Percentiles rank a stretch among this genome's conserved stretches.
Conservation (phyloP, 2,797 vertebrate genomes). For the Triplophysa yarkandensis region DNA sequence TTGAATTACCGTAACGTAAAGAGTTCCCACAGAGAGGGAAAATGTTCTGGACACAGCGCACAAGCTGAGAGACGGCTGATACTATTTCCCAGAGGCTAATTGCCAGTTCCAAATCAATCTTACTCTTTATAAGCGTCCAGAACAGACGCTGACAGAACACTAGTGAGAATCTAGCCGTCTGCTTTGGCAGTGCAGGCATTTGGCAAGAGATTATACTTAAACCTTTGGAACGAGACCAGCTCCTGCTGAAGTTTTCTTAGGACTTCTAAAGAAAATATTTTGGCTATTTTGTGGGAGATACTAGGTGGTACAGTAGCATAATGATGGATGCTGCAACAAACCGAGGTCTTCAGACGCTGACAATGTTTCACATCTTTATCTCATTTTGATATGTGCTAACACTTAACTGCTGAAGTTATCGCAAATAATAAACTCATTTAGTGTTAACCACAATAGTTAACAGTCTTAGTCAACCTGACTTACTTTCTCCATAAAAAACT, state of each 20-base stretch:
- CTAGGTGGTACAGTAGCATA: not conserved
- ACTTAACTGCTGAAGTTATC: not conserved
- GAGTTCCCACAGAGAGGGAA: slow-evolving; percentile 23
- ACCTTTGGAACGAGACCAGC: slow-evolving; percentile 5
- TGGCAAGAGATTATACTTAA: slow-evolving; percentile 27
- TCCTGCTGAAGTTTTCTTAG: not conserved
- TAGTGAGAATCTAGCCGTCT: slow-evolving; percentile 12
- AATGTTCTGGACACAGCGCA: slow-evolving; percentile 15
- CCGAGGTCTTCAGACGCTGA: not conserved
- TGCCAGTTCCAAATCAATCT: slow-evolving; percentile 33
- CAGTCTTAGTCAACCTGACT: not conserved
- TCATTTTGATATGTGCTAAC: not conserved
- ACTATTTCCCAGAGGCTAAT: slow-evolving; percentile 19
- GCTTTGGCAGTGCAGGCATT: not conserved
- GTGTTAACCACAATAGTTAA: not conserved
- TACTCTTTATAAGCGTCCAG: slow-evolving; percentile 13
- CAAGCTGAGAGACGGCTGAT: slow-evolving; percentile 7
- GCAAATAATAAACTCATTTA: not conserved
- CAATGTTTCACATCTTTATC: not conserved
- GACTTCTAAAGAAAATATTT: not conserved
- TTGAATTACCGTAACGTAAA: slow-evolving; percentile 25
- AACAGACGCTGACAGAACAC: slow-evolving; percentile 4
- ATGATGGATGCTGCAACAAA: not conserved
- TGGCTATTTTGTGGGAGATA: not conserved
- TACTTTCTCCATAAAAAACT: not conserved